A percentile compares a stretch with the other conserved stretches of the same genome.
These are phyloP conservation scores for Meloidogyne hapla DNA, from an alignment of 1,140 invertebrate species.

Conservation along the genomic window DNA sequence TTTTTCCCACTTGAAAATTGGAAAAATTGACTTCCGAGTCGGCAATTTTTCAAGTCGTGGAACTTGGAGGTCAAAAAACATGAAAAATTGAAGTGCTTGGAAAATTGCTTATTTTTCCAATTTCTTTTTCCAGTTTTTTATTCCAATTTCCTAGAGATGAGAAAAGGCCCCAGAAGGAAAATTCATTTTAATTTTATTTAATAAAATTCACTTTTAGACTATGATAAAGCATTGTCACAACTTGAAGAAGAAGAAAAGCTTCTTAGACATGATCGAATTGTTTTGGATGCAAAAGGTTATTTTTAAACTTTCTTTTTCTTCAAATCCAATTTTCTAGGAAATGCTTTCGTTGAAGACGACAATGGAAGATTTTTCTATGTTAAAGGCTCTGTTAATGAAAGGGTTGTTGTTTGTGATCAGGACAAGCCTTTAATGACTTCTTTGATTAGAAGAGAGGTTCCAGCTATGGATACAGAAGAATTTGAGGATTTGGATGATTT, in stretches of 20 bases:
- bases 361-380: conserved; percentile 61
- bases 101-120: too few relatives aligned
- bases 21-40: too few relatives aligned
- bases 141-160: too few relatives aligned
- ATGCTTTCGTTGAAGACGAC: conserved; percentile 60
- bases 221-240: conserved; percentile 48
- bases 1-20: too few relatives aligned
- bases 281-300: conserved; percentile 59
- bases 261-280: conserved; percentile 48
- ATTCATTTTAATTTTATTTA: too few relatives aligned
- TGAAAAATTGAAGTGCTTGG: too few relatives aligned
- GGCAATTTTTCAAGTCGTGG: too few relatives aligned
- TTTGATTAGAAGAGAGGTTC: conserved; percentile 56
- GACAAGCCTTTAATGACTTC: conserved; percentile 58
- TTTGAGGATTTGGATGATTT: conserved; percentile 57
- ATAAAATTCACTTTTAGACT: too few relatives aligned
- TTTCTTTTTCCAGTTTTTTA: too few relatives aligned
- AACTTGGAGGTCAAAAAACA: too few relatives aligned
- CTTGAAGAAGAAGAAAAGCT: conserved; percentile 54
- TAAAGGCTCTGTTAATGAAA: conserved; percentile 51
- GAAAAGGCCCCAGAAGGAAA: too few relatives aligned
- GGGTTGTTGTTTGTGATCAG: conserved; percentile 52
- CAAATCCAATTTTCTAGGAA: conserved; percentile 42
- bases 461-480: conserved; percentile 56
- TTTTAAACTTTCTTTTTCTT: neutral